Evolutionary conservation across 2,113 vertebrate species (phyloP).

Genomic region (Fulica atra): DNA sequence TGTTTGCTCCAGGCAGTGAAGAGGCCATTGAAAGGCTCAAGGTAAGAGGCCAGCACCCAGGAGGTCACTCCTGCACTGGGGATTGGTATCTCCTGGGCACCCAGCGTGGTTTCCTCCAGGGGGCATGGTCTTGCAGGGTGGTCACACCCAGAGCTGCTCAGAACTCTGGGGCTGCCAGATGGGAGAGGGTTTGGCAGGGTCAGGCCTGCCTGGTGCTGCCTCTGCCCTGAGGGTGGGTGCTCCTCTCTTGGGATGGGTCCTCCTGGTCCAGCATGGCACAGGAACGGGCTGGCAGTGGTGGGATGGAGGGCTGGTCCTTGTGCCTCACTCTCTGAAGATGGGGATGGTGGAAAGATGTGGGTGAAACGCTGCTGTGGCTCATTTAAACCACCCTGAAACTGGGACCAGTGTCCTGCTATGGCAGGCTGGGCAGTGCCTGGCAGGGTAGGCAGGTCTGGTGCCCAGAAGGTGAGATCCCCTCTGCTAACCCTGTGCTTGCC

Average conservation of each 20-base stretch:
- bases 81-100: neutral
- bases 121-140: fast-evolving
- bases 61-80: fast-evolving
- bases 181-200: neutral
- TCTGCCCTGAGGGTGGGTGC: neutral
- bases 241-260: neutral
- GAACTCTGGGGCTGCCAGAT: neutral
- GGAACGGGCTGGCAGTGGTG: neutral
- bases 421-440: neutral
- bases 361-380: neutral
- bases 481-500: neutral
- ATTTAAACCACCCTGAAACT: neutral
- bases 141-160: neutral
- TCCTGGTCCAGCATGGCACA: neutral
- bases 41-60: constrained; percentile 68
- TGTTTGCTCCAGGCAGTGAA: constrained; percentile 94
- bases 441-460: neutral
- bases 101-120: too few relatives aligned
- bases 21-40: constrained; percentile 97
- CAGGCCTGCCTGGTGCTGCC: neutral
- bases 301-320: neutral
- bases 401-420: fast-evolving
- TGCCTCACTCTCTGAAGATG: neutral
- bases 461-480: fast-evolving
- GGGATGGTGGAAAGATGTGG: neutral